Evolutionary conservation across 2,888 invertebrate genomes (phyloP).

Genomic region (Drosophila longiperda): DNA sequence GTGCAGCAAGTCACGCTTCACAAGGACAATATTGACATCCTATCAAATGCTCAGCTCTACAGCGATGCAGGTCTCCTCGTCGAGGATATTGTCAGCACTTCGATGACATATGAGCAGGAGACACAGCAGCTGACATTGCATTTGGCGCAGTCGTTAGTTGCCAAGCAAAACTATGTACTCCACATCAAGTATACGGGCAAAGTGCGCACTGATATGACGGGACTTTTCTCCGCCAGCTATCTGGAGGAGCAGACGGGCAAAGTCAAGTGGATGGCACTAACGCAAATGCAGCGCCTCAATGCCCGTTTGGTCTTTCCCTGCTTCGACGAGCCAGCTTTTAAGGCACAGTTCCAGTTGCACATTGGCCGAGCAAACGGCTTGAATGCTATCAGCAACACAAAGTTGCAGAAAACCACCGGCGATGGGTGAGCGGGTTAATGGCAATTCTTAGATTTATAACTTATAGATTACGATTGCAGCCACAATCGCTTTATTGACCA

Average conservation of each 20-base stretch:
- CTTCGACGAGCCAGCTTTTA: conserved; percentile 90
- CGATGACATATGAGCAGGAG: conserved; percentile 64
- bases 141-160: conserved; percentile 78
- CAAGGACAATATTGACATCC: conserved; percentile 72
- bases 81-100: conserved; percentile 22
- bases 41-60: conserved; percentile 36
- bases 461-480: conserved; percentile 38
- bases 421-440: conserved; percentile 54
- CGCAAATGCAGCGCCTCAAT: conserved; percentile 88
- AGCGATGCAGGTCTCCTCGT: conserved; percentile 24
- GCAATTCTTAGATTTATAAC: neutral
- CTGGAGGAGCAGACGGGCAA: conserved; percentile 48
- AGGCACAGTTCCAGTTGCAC: conserved; percentile 88
- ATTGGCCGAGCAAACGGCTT: conserved; percentile 86
- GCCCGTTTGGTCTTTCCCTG: conserved; percentile 90
- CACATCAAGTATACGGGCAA: conserved; percentile 85
- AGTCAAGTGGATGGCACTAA: conserved; percentile 86
- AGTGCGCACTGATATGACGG: conserved; percentile 84
- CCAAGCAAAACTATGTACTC: conserved; percentile 84
- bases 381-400: conserved; percentile 80
- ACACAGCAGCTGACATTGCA: conserved; percentile 85
- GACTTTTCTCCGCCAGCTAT: conserved; percentile 76
- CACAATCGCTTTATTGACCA: conserved; percentile 67
- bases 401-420: conserved; percentile 36
- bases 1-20: conserved; percentile 86